phyloP scores from a whole-genome alignment of 2,888 invertebrate genomes.

The Ormyrus labotus region DNA sequence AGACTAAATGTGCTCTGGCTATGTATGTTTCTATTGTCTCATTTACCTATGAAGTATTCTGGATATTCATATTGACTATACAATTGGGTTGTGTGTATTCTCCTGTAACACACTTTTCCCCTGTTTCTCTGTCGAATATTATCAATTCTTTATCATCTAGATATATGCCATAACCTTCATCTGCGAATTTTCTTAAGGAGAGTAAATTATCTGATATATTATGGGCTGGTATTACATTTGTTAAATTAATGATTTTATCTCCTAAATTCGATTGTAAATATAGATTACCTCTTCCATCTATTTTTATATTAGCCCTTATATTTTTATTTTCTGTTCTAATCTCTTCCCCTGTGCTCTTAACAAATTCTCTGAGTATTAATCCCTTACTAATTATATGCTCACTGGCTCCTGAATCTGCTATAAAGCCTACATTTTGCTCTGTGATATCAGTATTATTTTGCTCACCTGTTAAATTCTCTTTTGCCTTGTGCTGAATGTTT shows the following conservation, averaged over 20 bases:
- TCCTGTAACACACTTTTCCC: no score
- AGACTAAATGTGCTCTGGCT: no score
- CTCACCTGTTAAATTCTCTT: neutral
- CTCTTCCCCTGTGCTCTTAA: no score
- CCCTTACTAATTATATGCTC: neutral
- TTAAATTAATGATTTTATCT: neutral
- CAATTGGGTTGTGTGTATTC: no score
- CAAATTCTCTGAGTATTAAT: neutral
- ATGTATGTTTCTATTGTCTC: no score
- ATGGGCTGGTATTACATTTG: no score
- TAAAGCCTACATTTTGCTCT: neutral
- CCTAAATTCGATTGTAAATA: neutral
- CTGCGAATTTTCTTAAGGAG: neutral
- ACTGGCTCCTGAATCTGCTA: conserved; percentile 4
- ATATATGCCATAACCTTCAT: neutral
- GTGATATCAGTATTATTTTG: neutral
- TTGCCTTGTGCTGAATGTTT: neutral
- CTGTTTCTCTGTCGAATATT: no score
- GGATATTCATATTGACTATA: no score
- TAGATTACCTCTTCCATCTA: neutral
- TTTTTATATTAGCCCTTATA: neutral
- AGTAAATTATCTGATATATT: neutral
- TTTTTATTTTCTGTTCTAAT: conserved; percentile 4
- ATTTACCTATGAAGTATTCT: no score
- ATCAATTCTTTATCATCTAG: neutral